Conservation (phyloP, 2,797 vertebrate genomes). For the Urocyon cinereoargenteus region DNA sequence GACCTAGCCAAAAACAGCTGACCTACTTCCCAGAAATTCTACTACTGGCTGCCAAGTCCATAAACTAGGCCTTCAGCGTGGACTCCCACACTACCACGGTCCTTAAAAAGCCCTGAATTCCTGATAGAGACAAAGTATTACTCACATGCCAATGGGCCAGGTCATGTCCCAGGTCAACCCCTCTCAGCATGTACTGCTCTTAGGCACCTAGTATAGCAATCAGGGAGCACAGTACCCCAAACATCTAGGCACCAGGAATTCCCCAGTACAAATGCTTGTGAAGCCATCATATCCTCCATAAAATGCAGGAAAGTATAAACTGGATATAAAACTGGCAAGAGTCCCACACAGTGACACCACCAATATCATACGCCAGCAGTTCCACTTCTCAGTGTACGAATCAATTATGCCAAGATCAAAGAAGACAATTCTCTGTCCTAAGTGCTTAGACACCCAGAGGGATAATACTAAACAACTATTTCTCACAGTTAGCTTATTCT, state of each 20-base stretch:
- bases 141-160: background rate
- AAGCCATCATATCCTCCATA: accelerated
- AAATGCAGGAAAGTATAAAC: background rate
- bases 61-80: accelerated
- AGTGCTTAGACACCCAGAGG: background rate
- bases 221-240: background rate
- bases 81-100: background rate
- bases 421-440: background rate
- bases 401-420: background rate
- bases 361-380: background rate
- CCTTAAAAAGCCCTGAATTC: background rate
- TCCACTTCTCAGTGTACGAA: too few species aligned
- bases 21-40: background rate
- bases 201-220: accelerated
- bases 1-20: background rate
- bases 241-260: accelerated
- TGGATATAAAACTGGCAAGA: accelerated
- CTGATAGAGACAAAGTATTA: too few species aligned
- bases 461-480: too few species aligned
- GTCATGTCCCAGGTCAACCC: background rate
- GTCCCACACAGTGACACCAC: background rate
- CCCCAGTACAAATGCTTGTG: too few species aligned
- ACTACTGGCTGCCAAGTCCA: background rate
- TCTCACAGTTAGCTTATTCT: too few species aligned
- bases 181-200: background rate